Evolutionary conservation across 2,888 invertebrate species (phyloP).

Genomic region (Achlya flavicornis): DNA sequence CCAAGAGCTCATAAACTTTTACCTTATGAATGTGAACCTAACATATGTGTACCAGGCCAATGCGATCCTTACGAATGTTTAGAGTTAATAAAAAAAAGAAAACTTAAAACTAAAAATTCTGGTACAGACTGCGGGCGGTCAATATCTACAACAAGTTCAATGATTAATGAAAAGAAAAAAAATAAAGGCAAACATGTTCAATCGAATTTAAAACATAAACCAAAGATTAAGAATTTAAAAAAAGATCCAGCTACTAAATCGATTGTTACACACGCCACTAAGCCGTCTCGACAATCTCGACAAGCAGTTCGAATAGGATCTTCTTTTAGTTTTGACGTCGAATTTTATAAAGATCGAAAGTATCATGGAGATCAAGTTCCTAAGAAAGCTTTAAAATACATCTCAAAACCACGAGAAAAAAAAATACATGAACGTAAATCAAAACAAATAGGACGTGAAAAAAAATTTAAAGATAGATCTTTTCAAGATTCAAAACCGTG

Average conservation of each 20-base stretch:
- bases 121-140: constrained; percentile 27
- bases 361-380: constrained; percentile 12
- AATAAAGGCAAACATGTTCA: constrained; percentile 22
- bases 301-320: constrained; percentile 46
- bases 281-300: constrained; percentile 32
- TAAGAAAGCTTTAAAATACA: constrained; percentile 16
- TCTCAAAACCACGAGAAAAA: constrained; percentile 13
- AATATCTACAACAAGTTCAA: constrained; percentile 27
- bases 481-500: constrained; percentile 3
- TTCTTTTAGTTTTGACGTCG: constrained; percentile 41
- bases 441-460: constrained; percentile 10
- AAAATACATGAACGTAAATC: constrained; percentile 8
- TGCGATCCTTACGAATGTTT: constrained; percentile 45
- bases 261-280: constrained; percentile 11
- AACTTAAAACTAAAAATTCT: constrained; percentile 21
- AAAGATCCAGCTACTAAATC: background rate
- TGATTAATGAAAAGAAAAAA: constrained; percentile 18
- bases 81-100: constrained; percentile 32
- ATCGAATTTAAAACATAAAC: constrained; percentile 19
- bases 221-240: constrained; percentile 9
- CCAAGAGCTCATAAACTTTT: constrained; percentile 26
- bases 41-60: constrained; percentile 43
- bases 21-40: constrained; percentile 49
- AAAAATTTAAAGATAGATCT: background rate
- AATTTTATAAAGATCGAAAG: constrained; percentile 39